phyloP scores from a whole-genome alignment of 2,797 vertebrate genomes.

The Fistularia tabacaria region DNA sequence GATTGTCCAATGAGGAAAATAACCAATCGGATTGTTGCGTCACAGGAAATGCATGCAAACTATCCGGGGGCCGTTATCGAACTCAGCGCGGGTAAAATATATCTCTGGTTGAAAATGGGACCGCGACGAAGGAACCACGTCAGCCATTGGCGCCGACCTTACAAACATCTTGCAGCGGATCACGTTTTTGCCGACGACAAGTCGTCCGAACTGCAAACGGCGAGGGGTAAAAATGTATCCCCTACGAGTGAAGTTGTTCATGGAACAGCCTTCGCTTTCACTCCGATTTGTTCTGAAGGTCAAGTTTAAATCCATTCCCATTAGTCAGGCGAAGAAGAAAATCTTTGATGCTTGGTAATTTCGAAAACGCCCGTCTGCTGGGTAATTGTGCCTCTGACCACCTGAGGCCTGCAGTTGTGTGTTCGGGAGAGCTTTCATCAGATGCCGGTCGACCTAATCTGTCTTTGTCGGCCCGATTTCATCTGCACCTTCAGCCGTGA shows the following conservation, averaged over 20 bases:
- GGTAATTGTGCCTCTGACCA: constrained; percentile 29
- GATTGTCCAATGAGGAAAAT: constrained; percentile 49
- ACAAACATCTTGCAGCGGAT: constrained; percentile 20
- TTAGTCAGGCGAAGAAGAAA: too few relatives aligned
- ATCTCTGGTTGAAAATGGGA: constrained; percentile 46
- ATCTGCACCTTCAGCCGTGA: too few relatives aligned
- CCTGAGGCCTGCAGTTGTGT: constrained; percentile 46
- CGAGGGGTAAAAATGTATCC: constrained; percentile 24
- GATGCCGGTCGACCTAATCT: too few relatives aligned
- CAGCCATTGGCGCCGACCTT: constrained; percentile 27
- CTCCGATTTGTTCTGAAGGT: constrained; percentile 32
- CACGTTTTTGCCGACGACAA: constrained; percentile 21
- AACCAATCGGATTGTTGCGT: constrained; percentile 32
- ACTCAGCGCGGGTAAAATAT: constrained; percentile 35
- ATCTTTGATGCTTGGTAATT: constrained; percentile 12
- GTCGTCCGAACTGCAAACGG: constrained; percentile 32
- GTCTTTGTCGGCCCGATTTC: too few relatives aligned
- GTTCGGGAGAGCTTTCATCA: neutral
- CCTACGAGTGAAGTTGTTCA: constrained; percentile 11
- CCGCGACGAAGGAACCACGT: constrained; percentile 4
- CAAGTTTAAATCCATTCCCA: constrained; percentile 10
- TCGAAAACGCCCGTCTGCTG: constrained; percentile 33
- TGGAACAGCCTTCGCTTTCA: constrained; percentile 40
- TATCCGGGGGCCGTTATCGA: constrained; percentile 31
- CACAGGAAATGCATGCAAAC: constrained; percentile 37